Base-by-base conservation (phyloP, 1,140 invertebrate genomes). In the Pseudomyrmex sp. region DNA sequence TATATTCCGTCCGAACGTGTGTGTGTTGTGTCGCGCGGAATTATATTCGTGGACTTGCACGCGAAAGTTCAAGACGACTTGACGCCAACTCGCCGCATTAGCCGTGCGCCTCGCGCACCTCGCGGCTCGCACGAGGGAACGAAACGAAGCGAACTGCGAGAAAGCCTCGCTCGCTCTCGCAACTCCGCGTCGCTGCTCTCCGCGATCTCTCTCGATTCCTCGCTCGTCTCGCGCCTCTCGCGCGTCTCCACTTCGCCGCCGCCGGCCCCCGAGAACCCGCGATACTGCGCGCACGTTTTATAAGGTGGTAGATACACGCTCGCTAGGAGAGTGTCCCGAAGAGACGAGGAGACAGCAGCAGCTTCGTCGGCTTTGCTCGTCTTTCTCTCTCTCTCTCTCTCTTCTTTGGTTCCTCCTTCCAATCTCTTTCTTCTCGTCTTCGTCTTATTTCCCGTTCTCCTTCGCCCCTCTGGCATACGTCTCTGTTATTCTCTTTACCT, bases 241-340 rank as follows among this genome's bases (percentile, higher is more conserved):
- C 0, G 35, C 35, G 35, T 23, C 65, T 58, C 76, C 65, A 20
- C 75, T 20, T 44, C 70, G 10, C 72, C 26, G 10, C 26, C 74
- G 18, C 48, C 52, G 54, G 26, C 15, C 66, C 66, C 12, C 65
- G 75, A 58, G 75, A 68, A 44, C 26, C n/a, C n/a, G 52, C 63
- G 44, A 61, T 77, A 82, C 76, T 63, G 69, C 52, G 68, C 73
- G 82, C 63, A 69, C 73, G 72, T 77, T 77, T 77, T 77, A 68
- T 77, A 77, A 77, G 75, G 18, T 46, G 63, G 75, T 70, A 79
- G 70, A 74, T 58, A 20, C 69, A 63, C 82, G 69, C 61, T 82
- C 26, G 76, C 58, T 63, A 46, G 77, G 83, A 76, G 85, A 89
- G 76, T 77, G 84, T 69, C 70, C 87, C 76, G 10, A 72, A 85